Evolutionary conservation across 2,797 vertebrate genomes (phyloP), one percentile per base, ranked within the genome.

Genomic region (Centroberyx gerrardi): DNA sequence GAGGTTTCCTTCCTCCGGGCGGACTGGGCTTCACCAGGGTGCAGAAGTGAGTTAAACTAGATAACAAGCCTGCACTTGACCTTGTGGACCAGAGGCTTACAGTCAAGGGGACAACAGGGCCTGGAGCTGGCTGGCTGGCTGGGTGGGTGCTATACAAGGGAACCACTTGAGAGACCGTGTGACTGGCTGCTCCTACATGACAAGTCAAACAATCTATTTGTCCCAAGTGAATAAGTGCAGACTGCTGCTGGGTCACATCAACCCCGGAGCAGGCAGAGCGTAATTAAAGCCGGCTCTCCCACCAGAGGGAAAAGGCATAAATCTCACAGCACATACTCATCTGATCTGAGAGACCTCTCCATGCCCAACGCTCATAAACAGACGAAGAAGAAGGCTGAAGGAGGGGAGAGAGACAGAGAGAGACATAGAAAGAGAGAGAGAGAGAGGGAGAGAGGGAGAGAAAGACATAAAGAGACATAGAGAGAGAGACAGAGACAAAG

Each of bases 241-340:
- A 48, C 80, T 80, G 87, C 65, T 87, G 76, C 88, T 93, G 87
- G 94, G 95, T 96, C 95, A 95, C 90, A 78, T 90, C 92, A 94
- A 95, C 94, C 94, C 76, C 1, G 29, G 78, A 86, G 76, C 81
- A 77, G 78, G 74, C 83, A 72, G 81, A 81, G 79, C 13, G 22
- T 92, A 93, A 95, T 94, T 95, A 92, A 79, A 92, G 84, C 61
- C 86, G 58, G 74, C 84, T 86, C 87, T 88, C 88, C 90, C 87
- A 90, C 86, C 46, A 62, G 15, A 77, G 52, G 81, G 86, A 84
- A 75, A 77, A 82, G 63, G 72, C 87, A 91, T 93, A 92, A 94
- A 92, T 93, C 89, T 87, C 53, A 54, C 17, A 55, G 76, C 84
- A 85, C 90, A 76, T 64, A 84, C 80, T 86, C 78, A 78, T 90